Percentiles rank a stretch among this genome's conserved stretches.
These are phyloP conservation scores for Hydrolagus colliei DNA, from an alignment of 2,797 vertebrate genomes.

Conservation along the genomic window DNA sequence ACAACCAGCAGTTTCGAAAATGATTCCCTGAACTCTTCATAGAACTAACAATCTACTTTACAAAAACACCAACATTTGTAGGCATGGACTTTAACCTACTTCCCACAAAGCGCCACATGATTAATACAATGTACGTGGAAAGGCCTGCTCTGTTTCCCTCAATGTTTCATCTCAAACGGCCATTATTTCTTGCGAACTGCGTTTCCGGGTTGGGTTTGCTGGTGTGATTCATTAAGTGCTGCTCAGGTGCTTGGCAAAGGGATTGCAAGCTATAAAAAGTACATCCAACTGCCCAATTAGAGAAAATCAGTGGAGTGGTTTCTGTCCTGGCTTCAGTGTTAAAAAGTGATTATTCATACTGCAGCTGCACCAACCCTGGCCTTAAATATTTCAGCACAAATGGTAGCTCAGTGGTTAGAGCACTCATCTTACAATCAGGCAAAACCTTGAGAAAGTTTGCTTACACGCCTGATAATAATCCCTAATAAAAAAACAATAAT, in stretches of 20 bases:
- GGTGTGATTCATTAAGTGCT: neutral
- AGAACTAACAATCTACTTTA: no score
- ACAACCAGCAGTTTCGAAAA: neutral
- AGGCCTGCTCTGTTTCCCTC: no score
- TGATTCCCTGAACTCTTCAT: no score
- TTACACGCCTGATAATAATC: neutral
- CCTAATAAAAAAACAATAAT: neutral
- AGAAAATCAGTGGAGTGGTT: conserved; percentile 56
- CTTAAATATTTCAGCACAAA: neutral
- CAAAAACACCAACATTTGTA: no score
- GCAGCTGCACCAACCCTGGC: conserved; percentile 45
- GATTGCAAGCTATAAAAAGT: conserved; percentile 57
- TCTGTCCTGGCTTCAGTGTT: conserved; percentile 45
- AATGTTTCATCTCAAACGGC: no score
- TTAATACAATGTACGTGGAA: no score
- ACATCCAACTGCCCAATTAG: conserved; percentile 50
- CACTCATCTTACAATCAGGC: no score
- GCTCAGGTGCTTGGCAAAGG: neutral
- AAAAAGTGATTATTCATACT: conserved; percentile 43
- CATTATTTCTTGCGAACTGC: no score
- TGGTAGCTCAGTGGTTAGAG: no score
- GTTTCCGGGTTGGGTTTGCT: neutral
- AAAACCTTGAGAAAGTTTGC: neutral
- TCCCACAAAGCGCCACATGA: neutral
- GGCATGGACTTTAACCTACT: neutral